These are phyloP conservation scores for Octomys mimax DNA, from an alignment of 2,797 vertebrate species.

Conservation along the genomic window DNA sequence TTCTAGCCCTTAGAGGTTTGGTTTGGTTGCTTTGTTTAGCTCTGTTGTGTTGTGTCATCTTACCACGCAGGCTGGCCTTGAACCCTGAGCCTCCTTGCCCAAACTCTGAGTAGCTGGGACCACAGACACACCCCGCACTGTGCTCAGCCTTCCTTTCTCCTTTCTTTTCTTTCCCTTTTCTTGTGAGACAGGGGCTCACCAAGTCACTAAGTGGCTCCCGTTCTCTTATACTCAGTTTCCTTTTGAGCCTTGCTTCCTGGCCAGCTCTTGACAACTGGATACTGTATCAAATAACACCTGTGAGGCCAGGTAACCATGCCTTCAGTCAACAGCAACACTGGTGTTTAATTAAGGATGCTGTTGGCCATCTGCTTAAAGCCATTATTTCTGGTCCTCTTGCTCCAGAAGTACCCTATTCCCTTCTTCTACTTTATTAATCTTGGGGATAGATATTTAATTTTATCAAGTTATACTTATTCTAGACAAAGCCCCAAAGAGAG, in stretches of 20 bases:
- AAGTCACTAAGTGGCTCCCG: not conserved
- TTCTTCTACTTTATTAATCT: conserved; percentile 13
- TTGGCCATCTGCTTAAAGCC: not conserved
- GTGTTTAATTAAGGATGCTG: conserved; percentile 19
- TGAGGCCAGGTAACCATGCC: not conserved
- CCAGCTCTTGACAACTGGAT: not conserved
- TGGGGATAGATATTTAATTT: conserved; percentile 42
- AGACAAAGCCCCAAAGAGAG: conserved; percentile 21
- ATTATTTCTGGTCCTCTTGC: conserved; percentile 12
- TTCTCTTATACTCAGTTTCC: not conserved
- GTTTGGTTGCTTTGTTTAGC: not conserved
- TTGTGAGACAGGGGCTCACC: not conserved
- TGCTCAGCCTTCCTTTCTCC: not conserved
- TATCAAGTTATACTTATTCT: conserved; percentile 49
- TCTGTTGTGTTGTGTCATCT: not conserved
- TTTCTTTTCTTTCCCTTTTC: not conserved
- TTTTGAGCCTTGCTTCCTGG: not conserved
- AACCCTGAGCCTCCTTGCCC: not conserved
- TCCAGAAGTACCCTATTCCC: not conserved
- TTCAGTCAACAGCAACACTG: not conserved
- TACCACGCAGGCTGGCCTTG: not conserved
- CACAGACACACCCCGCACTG: not conserved
- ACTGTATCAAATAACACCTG: not conserved
- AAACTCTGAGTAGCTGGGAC: not conserved
- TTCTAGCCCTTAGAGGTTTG: not conserved